Conservation (phyloP, 2,888 invertebrate genomes). For the Epicampocera succincta region DNA sequence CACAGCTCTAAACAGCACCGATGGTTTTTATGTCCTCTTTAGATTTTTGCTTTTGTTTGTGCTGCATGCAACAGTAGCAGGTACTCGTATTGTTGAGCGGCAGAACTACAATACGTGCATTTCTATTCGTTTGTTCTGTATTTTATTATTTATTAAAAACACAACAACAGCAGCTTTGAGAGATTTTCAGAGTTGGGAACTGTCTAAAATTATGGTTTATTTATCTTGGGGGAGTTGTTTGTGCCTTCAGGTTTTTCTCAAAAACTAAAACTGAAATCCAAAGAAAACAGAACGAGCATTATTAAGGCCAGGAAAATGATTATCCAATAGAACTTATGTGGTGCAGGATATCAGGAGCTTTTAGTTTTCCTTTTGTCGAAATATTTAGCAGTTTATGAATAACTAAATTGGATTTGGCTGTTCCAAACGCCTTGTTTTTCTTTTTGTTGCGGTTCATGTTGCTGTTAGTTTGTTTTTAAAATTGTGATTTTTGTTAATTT, state of each 20-base stretch:
- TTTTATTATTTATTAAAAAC: constrained; percentile 34
- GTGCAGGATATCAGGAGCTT: background rate
- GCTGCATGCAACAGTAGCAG: constrained; percentile 3
- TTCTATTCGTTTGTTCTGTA: constrained; percentile 1
- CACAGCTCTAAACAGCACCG: background rate
- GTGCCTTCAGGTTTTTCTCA: background rate
- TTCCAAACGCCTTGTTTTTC: too few relatives aligned
- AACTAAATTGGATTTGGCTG: too few relatives aligned
- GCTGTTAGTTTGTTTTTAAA: too few relatives aligned
- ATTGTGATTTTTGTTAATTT: too few relatives aligned
- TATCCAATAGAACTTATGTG: too few relatives aligned
- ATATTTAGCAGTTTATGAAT: too few relatives aligned
- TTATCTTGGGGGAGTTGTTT: constrained; percentile 1
- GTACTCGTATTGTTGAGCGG: background rate
- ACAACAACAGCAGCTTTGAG: constrained; percentile 16
- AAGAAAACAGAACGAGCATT: background rate
- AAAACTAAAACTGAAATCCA: constrained; percentile 16
- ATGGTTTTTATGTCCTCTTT: background rate
- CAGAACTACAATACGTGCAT: background rate
- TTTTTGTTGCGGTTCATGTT: too few relatives aligned
- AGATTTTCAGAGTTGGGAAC: constrained; percentile 11
- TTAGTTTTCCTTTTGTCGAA: too few relatives aligned
- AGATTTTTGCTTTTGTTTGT: background rate
- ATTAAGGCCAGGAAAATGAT: too few relatives aligned
- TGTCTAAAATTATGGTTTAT: constrained; percentile 17